Conservation (phyloP, 2,113 vertebrate species). For the Xenopus borealis region DNA sequence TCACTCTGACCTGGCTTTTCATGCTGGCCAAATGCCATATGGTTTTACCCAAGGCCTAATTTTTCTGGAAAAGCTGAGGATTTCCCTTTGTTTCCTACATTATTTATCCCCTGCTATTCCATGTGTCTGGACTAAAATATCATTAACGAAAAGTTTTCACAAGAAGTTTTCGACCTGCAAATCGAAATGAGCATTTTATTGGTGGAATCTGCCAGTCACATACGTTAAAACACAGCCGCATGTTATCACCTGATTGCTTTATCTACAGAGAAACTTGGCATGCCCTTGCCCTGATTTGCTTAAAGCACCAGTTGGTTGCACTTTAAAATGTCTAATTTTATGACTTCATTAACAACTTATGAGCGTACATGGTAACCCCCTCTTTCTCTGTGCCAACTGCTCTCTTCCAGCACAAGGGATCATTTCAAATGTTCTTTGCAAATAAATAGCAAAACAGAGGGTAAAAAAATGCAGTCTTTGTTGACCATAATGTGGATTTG, state of each 20-base stretch:
- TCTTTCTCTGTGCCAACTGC: background rate
- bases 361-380: background rate
- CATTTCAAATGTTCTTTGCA: background rate
- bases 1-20: no score
- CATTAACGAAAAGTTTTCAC: background rate
- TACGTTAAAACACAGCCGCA: slow-evolving; percentile 21
- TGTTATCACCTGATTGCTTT: slow-evolving; percentile 29
- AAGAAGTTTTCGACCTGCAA: slow-evolving; percentile 23
- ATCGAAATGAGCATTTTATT: background rate
- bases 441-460: no score
- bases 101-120: no score
- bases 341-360: slow-evolving; percentile 18
- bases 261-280: slow-evolving; percentile 39
- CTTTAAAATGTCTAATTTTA: slow-evolving; percentile 34
- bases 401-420: background rate
- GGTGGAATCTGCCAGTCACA: background rate
- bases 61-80: no score
- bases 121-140: no score
- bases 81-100: no score
- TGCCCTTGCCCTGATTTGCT: slow-evolving; percentile 1
- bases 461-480: no score
- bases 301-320: slow-evolving; percentile 25
- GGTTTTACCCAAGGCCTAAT: no score
- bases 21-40: no score
- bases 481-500: no score